Conservation (phyloP, 2,113 vertebrate species). For the Prietella phreatophila region DNA sequence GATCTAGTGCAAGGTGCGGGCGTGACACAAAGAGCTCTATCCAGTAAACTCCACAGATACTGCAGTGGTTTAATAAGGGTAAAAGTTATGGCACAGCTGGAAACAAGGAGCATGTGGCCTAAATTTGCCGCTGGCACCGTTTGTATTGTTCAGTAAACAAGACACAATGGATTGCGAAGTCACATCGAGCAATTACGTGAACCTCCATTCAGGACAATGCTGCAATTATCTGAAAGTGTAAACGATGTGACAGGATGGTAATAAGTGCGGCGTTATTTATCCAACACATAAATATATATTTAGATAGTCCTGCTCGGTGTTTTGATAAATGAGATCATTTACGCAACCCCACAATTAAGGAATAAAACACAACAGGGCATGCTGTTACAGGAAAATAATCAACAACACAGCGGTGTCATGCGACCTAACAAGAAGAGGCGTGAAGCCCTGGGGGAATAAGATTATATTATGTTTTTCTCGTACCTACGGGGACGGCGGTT, state of each 20-base stretch:
- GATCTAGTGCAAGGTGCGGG: conserved; percentile 33
- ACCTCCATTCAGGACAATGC: conserved; percentile 12
- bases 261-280: not conserved
- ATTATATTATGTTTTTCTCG: not conserved
- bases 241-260: not conserved
- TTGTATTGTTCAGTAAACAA: conserved; percentile 14
- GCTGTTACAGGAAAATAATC: not conserved
- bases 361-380: not conserved
- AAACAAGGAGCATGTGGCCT: not conserved
- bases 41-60: not conserved
- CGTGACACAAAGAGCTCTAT: conserved; percentile 15
- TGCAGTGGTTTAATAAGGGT: conserved; percentile 16
- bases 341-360: not conserved
- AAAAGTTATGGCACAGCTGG: conserved; percentile 13
- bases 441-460: not conserved
- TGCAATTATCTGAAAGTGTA: conserved; percentile 12
- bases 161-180: conserved; percentile 28
- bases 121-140: conserved; percentile 1
- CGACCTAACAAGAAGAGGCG: not conserved
- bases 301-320: not conserved
- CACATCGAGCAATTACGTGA: conserved; percentile 7
- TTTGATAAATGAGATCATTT: not conserved
- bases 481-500: too few relatives aligned
- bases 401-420: not conserved
- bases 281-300: not conserved